A percentile compares a stretch with the other conserved stretches of the same genome.
These are phyloP conservation scores for Drosophila ananassae DNA, from an alignment of 1,140 invertebrate species.

Conservation along the genomic window DNA sequence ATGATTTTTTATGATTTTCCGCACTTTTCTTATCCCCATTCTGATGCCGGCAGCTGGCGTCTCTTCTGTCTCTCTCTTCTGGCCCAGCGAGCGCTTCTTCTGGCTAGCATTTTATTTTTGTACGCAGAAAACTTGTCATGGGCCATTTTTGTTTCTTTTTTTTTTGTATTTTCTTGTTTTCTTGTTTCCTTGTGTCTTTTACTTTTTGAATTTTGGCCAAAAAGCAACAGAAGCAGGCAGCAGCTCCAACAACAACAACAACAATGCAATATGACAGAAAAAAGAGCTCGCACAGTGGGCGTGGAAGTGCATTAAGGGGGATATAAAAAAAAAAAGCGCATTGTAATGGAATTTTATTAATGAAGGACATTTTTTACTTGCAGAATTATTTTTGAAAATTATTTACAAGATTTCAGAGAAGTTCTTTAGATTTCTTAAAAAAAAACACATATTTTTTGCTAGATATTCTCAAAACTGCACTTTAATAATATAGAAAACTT, in stretches of 20 bases:
- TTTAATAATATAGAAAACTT: too few relatives aligned
- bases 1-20: conserved; percentile 19
- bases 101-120: conserved; percentile 69
- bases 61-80: conserved; percentile 2
- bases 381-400: too few relatives aligned
- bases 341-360: too few relatives aligned
- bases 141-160: conserved; percentile 54
- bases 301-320: not conserved
- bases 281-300: conserved; percentile 30
- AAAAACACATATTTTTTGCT: too few relatives aligned
- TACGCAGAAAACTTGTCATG: conserved; percentile 66
- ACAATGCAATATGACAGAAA: conserved; percentile 45
- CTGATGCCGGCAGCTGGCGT: conserved; percentile 2
- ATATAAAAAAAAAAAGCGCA: not conserved
- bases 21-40: not conserved
- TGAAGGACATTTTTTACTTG: too few relatives aligned
- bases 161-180: conserved; percentile 25
- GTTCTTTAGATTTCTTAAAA: too few relatives aligned
- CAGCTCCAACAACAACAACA: conserved; percentile 34
- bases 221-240: conserved; percentile 33
- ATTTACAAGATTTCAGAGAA: too few relatives aligned
- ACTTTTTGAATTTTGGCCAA: conserved; percentile 76
- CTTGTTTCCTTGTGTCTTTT: conserved; percentile 24
- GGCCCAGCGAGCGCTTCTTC: not conserved
- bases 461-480: too few relatives aligned